Evolutionary conservation across 2,797 vertebrate genomes (phyloP).

Genomic region (Danio tinwini): DNA sequence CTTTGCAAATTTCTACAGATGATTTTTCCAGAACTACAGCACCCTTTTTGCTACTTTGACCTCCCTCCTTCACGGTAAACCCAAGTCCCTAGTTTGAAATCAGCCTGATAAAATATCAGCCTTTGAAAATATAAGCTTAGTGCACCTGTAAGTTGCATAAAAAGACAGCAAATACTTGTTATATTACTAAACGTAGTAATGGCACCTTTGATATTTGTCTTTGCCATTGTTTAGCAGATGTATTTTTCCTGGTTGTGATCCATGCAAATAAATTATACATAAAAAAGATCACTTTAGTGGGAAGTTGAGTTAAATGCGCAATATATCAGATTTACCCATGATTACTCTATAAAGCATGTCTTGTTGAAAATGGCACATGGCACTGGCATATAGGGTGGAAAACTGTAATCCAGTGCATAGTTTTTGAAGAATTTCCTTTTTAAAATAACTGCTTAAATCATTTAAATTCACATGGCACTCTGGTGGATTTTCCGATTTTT

Average conservation of each 20-base stretch:
- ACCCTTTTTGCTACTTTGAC: too few relatives aligned
- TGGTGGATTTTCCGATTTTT: constrained; percentile 19
- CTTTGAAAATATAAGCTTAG: too few relatives aligned
- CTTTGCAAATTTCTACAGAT: too few relatives aligned
- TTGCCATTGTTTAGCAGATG: constrained; percentile 24
- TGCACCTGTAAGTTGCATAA: not conserved
- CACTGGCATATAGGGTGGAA: constrained; percentile 42
- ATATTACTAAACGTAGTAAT: constrained; percentile 1
- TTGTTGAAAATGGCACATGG: constrained; percentile 54
- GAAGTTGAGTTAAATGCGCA: constrained; percentile 22
- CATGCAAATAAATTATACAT: constrained; percentile 43
- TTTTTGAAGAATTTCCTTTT: constrained; percentile 49
- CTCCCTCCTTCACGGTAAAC: too few relatives aligned
- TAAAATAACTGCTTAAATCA: constrained; percentile 50
- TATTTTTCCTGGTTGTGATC: constrained; percentile 48
- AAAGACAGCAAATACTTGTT: not conserved
- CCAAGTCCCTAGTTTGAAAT: too few relatives aligned
- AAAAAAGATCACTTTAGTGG: constrained; percentile 28
- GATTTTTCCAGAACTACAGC: too few relatives aligned
- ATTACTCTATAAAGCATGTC: constrained; percentile 39
- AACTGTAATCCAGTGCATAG: constrained; percentile 35
- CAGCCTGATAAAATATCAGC: too few relatives aligned
- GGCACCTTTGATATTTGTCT: constrained; percentile 34
- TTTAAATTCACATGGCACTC: constrained; percentile 40
- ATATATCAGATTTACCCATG: constrained; percentile 46